phyloP scores from a whole-genome alignment of 2,888 invertebrate genomes.

The Thecocarcelia acutangulata region DNA sequence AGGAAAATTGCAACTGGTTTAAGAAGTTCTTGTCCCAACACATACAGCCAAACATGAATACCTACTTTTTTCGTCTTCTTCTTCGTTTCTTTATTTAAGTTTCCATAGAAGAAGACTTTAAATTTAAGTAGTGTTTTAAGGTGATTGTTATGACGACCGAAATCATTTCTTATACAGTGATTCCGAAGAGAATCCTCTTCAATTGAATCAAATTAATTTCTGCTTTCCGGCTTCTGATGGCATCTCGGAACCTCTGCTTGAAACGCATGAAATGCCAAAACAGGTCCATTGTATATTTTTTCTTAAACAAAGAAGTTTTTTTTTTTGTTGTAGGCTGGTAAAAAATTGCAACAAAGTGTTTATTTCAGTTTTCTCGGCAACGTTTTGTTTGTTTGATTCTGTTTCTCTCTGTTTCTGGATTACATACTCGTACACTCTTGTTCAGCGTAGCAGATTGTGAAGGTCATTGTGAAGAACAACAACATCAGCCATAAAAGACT shows the following conservation, averaged over 20 bases:
- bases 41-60: not conserved
- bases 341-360: slow-evolving; percentile 19
- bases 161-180: slow-evolving; percentile 27
- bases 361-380: slow-evolving; percentile 17
- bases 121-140: not conserved
- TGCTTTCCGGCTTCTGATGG: not conserved
- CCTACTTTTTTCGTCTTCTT: not conserved
- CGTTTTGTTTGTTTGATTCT: slow-evolving; percentile 47
- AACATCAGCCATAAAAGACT: slow-evolving; percentile 16
- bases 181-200: not conserved
- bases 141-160: slow-evolving; percentile 45
- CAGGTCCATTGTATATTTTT: slow-evolving; percentile 42
- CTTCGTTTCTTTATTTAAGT: slow-evolving; percentile 34
- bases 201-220: no score
- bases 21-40: slow-evolving; percentile 12
- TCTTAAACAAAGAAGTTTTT: not conserved
- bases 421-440: slow-evolving; percentile 56
- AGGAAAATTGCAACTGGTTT: slow-evolving; percentile 40
- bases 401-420: slow-evolving; percentile 38
- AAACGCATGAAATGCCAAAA: slow-evolving; percentile 56
- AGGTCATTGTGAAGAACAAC: slow-evolving; percentile 64
- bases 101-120: slow-evolving; percentile 19
- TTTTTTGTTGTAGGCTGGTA: slow-evolving; percentile 35
- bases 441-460: slow-evolving; percentile 65
- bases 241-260: slow-evolving; percentile 21